These are phyloP conservation scores for Struthio camelus DNA, from an alignment of 2,113 vertebrate species.

Conservation along the genomic window DNA sequence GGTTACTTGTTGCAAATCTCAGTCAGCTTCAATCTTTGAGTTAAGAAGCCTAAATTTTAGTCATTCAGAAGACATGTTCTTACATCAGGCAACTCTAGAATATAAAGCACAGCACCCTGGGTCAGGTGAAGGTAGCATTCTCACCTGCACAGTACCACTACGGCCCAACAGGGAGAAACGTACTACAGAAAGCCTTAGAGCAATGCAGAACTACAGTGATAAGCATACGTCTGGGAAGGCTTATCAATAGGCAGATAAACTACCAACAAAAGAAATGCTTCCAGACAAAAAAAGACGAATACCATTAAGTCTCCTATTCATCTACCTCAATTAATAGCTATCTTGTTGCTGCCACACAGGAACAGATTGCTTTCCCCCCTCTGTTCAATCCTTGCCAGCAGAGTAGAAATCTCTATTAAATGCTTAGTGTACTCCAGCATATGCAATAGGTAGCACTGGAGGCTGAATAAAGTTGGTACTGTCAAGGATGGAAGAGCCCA, in stretches of 20 bases:
- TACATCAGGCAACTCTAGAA: not conserved
- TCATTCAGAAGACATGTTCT: not conserved
- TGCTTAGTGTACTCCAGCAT: rapidly evolving
- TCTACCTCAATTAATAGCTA: not conserved
- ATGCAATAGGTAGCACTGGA: not conserved
- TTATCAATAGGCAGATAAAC: not conserved
- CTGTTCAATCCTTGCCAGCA: not conserved
- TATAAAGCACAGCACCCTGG: not conserved
- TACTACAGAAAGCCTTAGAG: no score
- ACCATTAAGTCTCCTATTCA: not conserved
- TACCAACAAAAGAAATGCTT: not conserved
- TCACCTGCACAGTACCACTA: not conserved
- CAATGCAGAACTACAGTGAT: not conserved
- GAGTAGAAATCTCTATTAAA: not conserved
- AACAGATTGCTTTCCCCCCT: not conserved
- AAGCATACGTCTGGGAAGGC: not conserved
- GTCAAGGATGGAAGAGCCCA: not conserved
- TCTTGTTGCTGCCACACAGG: not conserved
- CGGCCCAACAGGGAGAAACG: no score
- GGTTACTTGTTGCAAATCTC: not conserved
- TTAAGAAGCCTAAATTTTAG: not conserved
- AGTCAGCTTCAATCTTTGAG: not conserved
- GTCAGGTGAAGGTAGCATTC: not conserved
- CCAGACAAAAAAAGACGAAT: not conserved
- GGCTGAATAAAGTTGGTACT: not conserved